A percentile compares a stretch with the other conserved stretches of the same genome.
These are phyloP conservation scores for Drosophila melanocephala DNA, from an alignment of 2,888 invertebrate species.

Conservation along the genomic window DNA sequence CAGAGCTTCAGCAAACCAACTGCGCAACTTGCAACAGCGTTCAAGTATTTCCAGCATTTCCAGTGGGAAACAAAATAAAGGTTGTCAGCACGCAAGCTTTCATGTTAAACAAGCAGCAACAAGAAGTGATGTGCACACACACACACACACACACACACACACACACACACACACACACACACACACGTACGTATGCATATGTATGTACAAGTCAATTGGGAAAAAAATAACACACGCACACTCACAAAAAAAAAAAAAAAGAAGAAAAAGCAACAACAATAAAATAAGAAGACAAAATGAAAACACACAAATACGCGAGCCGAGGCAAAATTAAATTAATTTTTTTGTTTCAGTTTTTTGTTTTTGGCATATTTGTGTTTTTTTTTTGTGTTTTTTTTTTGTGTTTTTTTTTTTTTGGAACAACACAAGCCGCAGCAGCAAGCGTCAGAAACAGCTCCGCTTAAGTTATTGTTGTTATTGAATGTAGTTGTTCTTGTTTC, in stretches of 20 bases:
- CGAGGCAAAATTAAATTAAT: conserved; percentile 55
- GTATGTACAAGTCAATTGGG: not conserved
- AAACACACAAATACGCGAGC: conserved; percentile 53
- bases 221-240: conserved; percentile 30
- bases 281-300: conserved; percentile 53
- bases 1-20: conserved; percentile 8
- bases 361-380: conserved; percentile 22
- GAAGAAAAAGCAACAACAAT: conserved; percentile 12
- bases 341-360: conserved; percentile 26
- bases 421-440: conserved; percentile 24
- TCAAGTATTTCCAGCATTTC: conserved; percentile 15
- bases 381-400: conserved; percentile 3
- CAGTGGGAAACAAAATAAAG: conserved; percentile 16
- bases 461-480: conserved; percentile 51
- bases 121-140: conserved; percentile 37
- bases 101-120: conserved; percentile 52
- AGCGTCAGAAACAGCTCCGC: conserved; percentile 40
- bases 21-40: conserved; percentile 49
- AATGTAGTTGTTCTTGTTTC: conserved; percentile 45
- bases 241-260: conserved; percentile 8
- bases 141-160: not conserved
- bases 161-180: not conserved
- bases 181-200: not conserved
- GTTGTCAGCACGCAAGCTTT: conserved; percentile 48
- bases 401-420: conserved; percentile 17